Evolutionary conservation across 1,140 invertebrate species (phyloP).

Genomic region (Eriosoma lanigerum): DNA sequence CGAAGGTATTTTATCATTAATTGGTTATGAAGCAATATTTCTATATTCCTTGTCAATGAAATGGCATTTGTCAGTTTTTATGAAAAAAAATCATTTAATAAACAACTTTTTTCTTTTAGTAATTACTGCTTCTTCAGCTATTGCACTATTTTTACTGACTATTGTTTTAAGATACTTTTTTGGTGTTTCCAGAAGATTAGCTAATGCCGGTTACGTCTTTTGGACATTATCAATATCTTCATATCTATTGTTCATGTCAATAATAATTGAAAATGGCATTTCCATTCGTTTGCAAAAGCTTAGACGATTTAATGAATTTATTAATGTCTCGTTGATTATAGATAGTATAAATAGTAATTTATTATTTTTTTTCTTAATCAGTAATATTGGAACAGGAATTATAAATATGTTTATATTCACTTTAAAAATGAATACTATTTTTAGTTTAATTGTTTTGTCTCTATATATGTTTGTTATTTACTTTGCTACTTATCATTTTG

Average conservation of each 20-base stretch:
- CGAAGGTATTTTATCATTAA: slow-evolving; percentile 82
- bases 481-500: slow-evolving; percentile 31
- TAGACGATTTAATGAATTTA: slow-evolving; percentile 27
- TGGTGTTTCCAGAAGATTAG: slow-evolving; percentile 69
- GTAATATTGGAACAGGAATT: slow-evolving; percentile 77
- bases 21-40: slow-evolving; percentile 84
- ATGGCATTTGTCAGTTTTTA: slow-evolving; percentile 60
- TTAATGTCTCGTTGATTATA: slow-evolving; percentile 59
- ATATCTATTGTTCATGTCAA: slow-evolving; percentile 51
- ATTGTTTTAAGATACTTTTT: slow-evolving; percentile 60
- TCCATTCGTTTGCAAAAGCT: slow-evolving; percentile 20
- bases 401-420: slow-evolving; percentile 73
- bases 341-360: slow-evolving; percentile 74
- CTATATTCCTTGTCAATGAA: slow-evolving; percentile 73
- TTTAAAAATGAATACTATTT: slow-evolving; percentile 59
- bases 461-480: slow-evolving; percentile 63
- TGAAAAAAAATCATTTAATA: slow-evolving; percentile 55
- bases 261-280: slow-evolving; percentile 53
- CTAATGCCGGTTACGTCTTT: slow-evolving; percentile 74
- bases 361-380: slow-evolving; percentile 74
- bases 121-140: slow-evolving; percentile 58
- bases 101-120: slow-evolving; percentile 57
- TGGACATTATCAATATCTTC: slow-evolving; percentile 70
- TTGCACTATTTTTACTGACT: slow-evolving; percentile 61
- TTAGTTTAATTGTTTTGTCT: slow-evolving; percentile 64